These are phyloP conservation scores for Chloromyia formosa DNA, from an alignment of 2,888 invertebrate genomes.

Conservation along the genomic window DNA sequence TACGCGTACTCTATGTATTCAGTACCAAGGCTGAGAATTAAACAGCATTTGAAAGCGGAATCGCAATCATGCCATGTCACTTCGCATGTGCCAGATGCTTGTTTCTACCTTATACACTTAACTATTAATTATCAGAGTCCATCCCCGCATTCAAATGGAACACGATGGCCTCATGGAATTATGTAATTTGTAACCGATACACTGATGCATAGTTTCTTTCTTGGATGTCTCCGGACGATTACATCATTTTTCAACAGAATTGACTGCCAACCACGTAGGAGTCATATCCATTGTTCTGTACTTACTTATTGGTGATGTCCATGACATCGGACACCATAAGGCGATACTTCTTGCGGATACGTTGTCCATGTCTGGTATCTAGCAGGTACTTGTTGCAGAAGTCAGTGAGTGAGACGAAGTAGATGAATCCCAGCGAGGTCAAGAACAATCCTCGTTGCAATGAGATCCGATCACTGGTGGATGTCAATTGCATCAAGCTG, in stretches of 20 bases:
- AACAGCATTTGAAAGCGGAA: no score
- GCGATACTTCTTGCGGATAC: constrained; percentile 71
- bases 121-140: no score
- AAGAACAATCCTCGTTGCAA: constrained; percentile 69
- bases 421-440: constrained; percentile 72
- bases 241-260: not conserved
- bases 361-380: constrained; percentile 69
- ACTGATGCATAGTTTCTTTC: not conserved
- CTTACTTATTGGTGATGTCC: constrained; percentile 81
- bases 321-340: constrained; percentile 74
- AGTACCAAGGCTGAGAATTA: no score
- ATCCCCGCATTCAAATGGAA: no score
- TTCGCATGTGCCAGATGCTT: no score
- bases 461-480: constrained; percentile 68
- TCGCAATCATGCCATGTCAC: no score
- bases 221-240: not conserved
- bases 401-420: constrained; percentile 74
- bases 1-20: no score
- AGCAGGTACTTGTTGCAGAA: constrained; percentile 71
- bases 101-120: no score
- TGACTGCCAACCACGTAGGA: not conserved
- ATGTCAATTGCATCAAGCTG: constrained; percentile 61
- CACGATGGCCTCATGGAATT: not conserved
- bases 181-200: constrained; percentile 1
- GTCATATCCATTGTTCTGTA: constrained; percentile 50